These are phyloP conservation scores for Varanus komodoensis DNA, from an alignment of 2,113 vertebrate genomes.

Conservation along the genomic window DNA sequence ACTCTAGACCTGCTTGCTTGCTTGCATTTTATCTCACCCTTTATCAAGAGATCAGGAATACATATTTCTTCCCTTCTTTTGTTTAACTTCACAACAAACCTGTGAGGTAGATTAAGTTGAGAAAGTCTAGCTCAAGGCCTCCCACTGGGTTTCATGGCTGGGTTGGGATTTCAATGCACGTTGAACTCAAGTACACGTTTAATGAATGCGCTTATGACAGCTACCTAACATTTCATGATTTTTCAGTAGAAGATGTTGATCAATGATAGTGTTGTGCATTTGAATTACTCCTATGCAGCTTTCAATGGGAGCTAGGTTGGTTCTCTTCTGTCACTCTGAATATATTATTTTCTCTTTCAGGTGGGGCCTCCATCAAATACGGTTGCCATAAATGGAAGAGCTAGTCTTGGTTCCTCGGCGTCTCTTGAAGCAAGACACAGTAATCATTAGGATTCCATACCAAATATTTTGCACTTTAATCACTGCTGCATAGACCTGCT, in stretches of 20 bases:
- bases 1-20: neutral
- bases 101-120: neutral
- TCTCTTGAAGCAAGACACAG: conserved; percentile 69
- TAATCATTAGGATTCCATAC: conserved; percentile 59
- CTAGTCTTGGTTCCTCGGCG: conserved; percentile 63
- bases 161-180: neutral
- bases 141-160: neutral
- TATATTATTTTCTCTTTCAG: conserved; percentile 59
- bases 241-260: neutral
- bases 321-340: conserved; percentile 35
- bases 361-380: conserved; percentile 78
- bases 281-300: conserved; percentile 21
- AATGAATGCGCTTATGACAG: neutral
- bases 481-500: conserved; percentile 54
- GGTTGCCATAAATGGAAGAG: conserved; percentile 78
- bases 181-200: neutral
- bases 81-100: neutral
- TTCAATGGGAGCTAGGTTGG: conserved; percentile 39
- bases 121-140: neutral
- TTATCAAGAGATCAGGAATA: neutral
- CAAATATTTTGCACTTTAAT: conserved; percentile 67
- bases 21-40: neutral
- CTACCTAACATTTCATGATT: neutral
- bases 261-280: neutral
- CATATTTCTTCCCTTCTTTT: neutral